These are phyloP conservation scores for Pilophorus perplexus DNA, from an alignment of 2,888 invertebrate genomes.

Conservation along the genomic window DNA sequence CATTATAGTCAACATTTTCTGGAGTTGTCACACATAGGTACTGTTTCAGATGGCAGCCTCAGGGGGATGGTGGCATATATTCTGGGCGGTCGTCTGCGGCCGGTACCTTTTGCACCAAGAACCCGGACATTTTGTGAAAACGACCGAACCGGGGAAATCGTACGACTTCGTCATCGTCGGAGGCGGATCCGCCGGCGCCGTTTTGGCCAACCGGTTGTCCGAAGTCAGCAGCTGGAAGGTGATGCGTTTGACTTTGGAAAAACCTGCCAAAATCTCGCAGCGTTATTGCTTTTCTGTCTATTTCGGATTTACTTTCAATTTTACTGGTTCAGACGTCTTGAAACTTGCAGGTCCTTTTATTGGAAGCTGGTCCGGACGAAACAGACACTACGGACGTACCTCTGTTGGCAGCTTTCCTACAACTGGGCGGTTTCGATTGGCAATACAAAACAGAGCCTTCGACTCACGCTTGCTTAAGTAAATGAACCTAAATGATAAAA, in stretches of 20 bases:
- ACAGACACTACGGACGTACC: conserved; percentile 50
- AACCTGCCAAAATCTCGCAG: no score
- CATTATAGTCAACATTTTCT: no score
- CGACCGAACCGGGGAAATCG: neutral
- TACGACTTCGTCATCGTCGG: conserved; percentile 36
- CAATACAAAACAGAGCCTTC: conserved; percentile 54
- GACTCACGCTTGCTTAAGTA: conserved; percentile 49
- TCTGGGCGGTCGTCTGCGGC: conserved; percentile 13
- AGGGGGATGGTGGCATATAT: conserved; percentile 5
- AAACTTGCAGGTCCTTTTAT: conserved; percentile 48
- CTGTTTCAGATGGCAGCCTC: conserved; percentile 30
- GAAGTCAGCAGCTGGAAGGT: conserved; percentile 25
- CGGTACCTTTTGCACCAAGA: conserved; percentile 19
- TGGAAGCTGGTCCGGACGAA: conserved; percentile 51
- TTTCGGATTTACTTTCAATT: no score
- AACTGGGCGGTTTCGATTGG: conserved; percentile 53
- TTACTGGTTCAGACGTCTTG: no score
- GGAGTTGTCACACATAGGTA: no score
- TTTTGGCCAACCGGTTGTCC: conserved; percentile 23
- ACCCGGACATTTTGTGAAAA: conserved; percentile 12
- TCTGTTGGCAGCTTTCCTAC: conserved; percentile 49
- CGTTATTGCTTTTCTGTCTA: no score
- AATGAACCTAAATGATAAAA: no score
- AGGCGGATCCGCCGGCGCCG: conserved; percentile 17
- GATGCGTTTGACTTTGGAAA: neutral